Evolutionary conservation across 2,797 vertebrate genomes (phyloP).

Genomic region (Botia kubotai): DNA sequence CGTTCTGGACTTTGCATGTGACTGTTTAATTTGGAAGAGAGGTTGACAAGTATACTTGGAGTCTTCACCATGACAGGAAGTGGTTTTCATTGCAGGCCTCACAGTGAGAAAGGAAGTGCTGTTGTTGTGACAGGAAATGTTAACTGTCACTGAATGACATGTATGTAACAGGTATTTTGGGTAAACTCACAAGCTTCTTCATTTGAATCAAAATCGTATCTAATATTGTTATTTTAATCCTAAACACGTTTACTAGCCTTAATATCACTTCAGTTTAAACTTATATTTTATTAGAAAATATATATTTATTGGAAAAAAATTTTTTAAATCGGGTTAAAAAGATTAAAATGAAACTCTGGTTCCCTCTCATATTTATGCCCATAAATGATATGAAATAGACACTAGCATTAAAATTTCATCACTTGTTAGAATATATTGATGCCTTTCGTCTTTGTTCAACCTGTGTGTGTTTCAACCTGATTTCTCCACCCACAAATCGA

Average conservation of each 20-base stretch:
- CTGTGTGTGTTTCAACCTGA: conserved; percentile 18
- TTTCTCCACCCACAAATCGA: conserved; percentile 34
- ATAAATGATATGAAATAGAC: neutral
- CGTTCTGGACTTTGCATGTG: neutral
- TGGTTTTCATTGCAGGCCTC: conserved; percentile 69
- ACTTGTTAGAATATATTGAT: neutral
- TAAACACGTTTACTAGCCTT: neutral
- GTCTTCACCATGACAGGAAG: conserved; percentile 71
- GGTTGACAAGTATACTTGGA: neutral
- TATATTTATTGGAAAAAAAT: neutral
- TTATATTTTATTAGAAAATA: neutral
- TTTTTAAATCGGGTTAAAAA: neutral
- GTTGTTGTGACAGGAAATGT: conserved; percentile 73
- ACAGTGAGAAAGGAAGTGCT: conserved; percentile 68
- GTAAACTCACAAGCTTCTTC: neutral
- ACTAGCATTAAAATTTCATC: neutral
- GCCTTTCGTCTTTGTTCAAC: too few species aligned
- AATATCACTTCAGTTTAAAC: neutral
- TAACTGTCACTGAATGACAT: conserved; percentile 67
- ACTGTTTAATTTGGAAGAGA: neutral
- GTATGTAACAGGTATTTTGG: conserved; percentile 33
- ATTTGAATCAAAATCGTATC: neutral
- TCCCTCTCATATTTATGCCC: neutral
- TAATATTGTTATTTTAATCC: neutral
- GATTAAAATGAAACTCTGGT: neutral